These are phyloP conservation scores for Sialia sialis DNA, from an alignment of 2,113 vertebrate genomes.

Conservation along the genomic window DNA sequence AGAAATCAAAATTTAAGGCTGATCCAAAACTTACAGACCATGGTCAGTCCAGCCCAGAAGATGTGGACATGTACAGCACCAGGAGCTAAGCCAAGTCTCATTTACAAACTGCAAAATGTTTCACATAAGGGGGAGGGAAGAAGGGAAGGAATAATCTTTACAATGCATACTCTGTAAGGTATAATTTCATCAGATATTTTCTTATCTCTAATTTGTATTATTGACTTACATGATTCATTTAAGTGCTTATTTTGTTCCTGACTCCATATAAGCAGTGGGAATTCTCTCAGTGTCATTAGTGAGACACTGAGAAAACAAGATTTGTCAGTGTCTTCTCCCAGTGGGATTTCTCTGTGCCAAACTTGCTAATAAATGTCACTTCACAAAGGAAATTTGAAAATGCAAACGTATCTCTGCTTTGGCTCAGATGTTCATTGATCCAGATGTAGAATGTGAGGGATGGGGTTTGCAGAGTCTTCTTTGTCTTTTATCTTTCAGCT, in stretches of 20 bases:
- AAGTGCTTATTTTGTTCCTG: background rate
- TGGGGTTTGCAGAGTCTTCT: background rate
- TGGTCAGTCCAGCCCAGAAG: conserved; percentile 85
- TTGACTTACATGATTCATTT: background rate
- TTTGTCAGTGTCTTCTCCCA: background rate
- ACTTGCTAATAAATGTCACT: conserved; percentile 43
- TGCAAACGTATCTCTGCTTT: background rate
- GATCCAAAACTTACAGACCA: conserved; percentile 83
- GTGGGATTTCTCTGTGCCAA: conserved; percentile 6
- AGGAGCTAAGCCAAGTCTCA: conserved; percentile 73
- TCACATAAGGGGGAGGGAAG: conserved; percentile 37
- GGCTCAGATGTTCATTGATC: background rate
- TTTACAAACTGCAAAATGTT: background rate
- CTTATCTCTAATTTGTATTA: conserved; percentile 2
- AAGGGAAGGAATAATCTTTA: conserved; percentile 39
- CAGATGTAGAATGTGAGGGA: background rate
- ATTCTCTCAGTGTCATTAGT: background rate
- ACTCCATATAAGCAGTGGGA: background rate
- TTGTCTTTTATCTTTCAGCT: background rate
- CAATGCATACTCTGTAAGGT: background rate
- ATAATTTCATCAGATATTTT: conserved; percentile 34
- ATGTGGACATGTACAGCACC: conserved; percentile 88
- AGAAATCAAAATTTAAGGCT: conserved; percentile 67
- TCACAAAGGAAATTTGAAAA: conserved; percentile 3
- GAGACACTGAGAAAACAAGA: background rate